phyloP scores from a whole-genome alignment of 2,113 vertebrate genomes.

The Elgaria multicarinata region DNA sequence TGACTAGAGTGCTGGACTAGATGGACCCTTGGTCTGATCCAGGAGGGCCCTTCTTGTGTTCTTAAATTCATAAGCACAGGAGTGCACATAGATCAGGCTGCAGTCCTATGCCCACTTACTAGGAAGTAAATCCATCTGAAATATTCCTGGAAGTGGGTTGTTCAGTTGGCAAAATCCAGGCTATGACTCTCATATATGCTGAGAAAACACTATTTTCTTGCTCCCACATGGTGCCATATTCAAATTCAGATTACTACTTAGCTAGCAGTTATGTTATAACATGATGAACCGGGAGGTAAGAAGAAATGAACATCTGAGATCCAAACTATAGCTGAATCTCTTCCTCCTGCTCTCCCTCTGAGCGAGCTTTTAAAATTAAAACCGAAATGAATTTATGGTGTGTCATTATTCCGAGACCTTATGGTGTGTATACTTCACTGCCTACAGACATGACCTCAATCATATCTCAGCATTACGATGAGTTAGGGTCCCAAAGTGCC shows the following conservation, averaged over 20 bases:
- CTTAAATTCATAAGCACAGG: too few relatives aligned
- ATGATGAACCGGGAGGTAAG: not conserved
- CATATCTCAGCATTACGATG: conserved; percentile 42
- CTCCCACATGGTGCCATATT: not conserved
- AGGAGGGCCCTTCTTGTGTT: too few relatives aligned
- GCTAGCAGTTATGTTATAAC: conserved; percentile 10
- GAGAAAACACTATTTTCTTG: not conserved
- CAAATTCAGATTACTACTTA: not conserved
- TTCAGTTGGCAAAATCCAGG: not conserved
- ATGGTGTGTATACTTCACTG: conserved; percentile 26
- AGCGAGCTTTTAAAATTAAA: conserved; percentile 57
- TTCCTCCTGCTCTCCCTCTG: conserved; percentile 43
- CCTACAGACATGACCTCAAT: conserved; percentile 46
- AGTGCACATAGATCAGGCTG: not conserved
- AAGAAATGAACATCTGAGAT: not conserved
- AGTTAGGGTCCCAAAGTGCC: conserved; percentile 55
- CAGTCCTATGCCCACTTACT: not conserved
- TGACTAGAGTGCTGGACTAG: too few relatives aligned
- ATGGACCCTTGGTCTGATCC: too few relatives aligned
- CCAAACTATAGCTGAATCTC: conserved; percentile 1
- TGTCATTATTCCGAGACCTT: conserved; percentile 51
- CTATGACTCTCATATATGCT: not conserved
- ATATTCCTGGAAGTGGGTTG: not conserved
- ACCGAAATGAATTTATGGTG: conserved; percentile 50
- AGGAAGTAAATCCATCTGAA: not conserved